Evolutionary conservation across 2,888 invertebrate species (phyloP).

Genomic region (Coenonympha arcania): DNA sequence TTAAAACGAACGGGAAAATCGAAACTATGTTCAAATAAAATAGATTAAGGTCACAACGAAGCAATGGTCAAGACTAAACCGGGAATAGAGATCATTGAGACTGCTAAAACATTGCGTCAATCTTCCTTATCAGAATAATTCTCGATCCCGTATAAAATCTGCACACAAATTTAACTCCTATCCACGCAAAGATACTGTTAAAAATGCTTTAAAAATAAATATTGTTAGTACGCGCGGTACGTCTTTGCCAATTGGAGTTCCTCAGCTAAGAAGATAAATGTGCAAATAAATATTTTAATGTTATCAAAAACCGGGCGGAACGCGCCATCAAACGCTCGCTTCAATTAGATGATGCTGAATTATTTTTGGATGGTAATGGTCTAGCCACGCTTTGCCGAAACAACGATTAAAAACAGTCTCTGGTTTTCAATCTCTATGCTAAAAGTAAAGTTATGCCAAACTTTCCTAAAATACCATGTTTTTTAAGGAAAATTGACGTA

Average conservation of each 20-base stretch:
- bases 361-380: slow-evolving; percentile 31
- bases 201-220: not conserved
- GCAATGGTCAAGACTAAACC: slow-evolving; percentile 14
- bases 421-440: no score
- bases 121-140: slow-evolving; percentile 6
- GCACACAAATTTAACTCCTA: not conserved
- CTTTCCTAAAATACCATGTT: no score
- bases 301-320: slow-evolving; percentile 25
- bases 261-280: slow-evolving; percentile 22
- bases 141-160: not conserved
- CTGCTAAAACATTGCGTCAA: slow-evolving; percentile 18
- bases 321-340: slow-evolving; percentile 24
- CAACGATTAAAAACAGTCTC: no score
- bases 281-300: slow-evolving; percentile 26
- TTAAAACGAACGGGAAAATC: not conserved
- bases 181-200: not conserved
- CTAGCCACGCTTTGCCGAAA: not conserved
- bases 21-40: not conserved
- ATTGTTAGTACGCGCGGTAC: slow-evolving; percentile 4
- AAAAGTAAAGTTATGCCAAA: no score
- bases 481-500: no score
- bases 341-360: slow-evolving; percentile 33
- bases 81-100: slow-evolving; percentile 14
- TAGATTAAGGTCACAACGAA: slow-evolving; percentile 13
- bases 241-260: slow-evolving; percentile 17